Evolutionary conservation across 2,888 invertebrate species (phyloP), one percentile per base, ranked within the genome.

Genomic region (Chalcis sispes): DNA sequence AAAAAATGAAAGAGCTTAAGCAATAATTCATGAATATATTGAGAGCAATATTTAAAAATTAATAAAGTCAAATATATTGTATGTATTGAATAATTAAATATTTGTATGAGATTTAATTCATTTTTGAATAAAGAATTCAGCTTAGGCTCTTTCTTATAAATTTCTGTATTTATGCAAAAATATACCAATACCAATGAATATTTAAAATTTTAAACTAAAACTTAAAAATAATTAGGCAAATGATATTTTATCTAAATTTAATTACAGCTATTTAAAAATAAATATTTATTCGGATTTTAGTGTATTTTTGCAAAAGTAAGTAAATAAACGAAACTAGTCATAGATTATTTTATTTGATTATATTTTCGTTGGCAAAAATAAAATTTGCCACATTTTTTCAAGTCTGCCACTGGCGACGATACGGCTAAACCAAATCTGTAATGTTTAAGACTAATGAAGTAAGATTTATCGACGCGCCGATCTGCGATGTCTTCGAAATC

Each of bases 41-140:
- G 66, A 75, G 64, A 75, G 64, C 58, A 67, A 77, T 72, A 77
- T 72, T 72, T 77, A 67, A 29, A 48, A 54, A 64, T 64, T 61
- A 23, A 62, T 52, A 59, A 59, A 18, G 23, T 58, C 27, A 54
- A 29, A 54, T 23, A 29, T 27, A 42, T n/a, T 18, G 8, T 32
- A 48, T 18, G 29, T 29, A 46, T 25, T 46, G 23, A 61, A 15
- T 4, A 20, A 25, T 42, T 29, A 32, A 58, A 65, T 25, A 23
- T n/a, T 36, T 32, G 36, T 27, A 56, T 40, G 40, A 40, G 10
- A 42, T 15, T n/a, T 62, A n/a, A 10, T 27, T 20, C 15, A 62
- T 27, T 46, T 46, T 42, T 69, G 7, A 18, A 20, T 23, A 18
- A 13, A 36, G 27, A 52, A 10, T 67, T 62, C 64, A 46, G 40